phyloP scores from a whole-genome alignment of 2,797 vertebrate genomes.

The Potorous gilbertii region DNA sequence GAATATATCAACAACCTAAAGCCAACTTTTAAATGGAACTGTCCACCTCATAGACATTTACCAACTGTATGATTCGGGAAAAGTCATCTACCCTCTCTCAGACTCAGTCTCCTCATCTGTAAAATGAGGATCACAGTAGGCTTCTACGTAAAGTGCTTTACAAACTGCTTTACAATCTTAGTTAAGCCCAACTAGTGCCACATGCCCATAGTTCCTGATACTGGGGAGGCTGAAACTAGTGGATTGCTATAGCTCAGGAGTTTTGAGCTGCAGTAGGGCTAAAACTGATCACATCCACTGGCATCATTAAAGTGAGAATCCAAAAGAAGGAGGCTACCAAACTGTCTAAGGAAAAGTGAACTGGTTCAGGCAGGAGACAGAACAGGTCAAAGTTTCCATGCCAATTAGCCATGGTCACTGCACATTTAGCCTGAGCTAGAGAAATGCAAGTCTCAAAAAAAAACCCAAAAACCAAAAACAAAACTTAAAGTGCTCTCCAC shows the following conservation, averaged over 20 bases:
- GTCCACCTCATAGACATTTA: background rate
- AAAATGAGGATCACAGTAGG: background rate
- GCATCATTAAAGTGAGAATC: background rate
- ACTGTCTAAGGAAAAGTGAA: background rate
- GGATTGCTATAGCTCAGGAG: background rate
- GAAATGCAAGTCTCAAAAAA: background rate
- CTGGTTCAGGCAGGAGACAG: background rate
- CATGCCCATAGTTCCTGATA: background rate
- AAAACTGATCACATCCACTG: background rate
- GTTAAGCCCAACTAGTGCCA: background rate
- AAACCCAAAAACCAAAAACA: background rate
- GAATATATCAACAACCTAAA: slow-evolving; percentile 40
- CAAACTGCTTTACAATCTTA: background rate
- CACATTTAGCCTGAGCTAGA: background rate
- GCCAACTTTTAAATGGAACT: slow-evolving; percentile 44
- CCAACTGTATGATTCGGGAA: background rate
- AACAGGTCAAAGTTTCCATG: background rate
- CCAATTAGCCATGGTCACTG: background rate
- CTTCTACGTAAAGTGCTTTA: background rate
- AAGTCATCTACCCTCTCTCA: background rate
- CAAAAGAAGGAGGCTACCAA: background rate
- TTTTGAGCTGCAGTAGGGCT: background rate
- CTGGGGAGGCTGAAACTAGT: background rate
- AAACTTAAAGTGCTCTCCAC: background rate
- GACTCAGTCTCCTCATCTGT: background rate